phyloP scores from a whole-genome alignment of 1,140 invertebrate species.

The Diachasma alloeum region DNA sequence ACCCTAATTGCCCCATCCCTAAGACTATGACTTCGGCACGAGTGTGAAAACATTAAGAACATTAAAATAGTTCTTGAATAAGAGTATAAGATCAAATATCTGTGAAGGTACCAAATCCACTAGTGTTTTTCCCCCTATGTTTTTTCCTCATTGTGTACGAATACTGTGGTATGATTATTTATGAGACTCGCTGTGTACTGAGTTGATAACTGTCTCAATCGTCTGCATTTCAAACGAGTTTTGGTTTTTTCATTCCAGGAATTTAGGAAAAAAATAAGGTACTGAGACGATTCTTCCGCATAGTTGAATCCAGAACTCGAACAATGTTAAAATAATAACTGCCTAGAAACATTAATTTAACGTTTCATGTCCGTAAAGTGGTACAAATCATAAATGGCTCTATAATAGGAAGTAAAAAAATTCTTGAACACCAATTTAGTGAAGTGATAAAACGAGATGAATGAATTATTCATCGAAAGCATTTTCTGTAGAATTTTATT shows the following conservation, averaged over 20 bases:
- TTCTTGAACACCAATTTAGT: neutral
- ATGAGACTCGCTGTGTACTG: neutral
- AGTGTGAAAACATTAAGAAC: neutral
- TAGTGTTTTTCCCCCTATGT: neutral
- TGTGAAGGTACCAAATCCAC: neutral
- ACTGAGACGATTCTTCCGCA: neutral
- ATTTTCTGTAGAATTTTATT: no score
- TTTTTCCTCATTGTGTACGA: neutral
- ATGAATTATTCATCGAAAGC: neutral
- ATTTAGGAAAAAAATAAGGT: neutral
- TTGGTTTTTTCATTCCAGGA: neutral
- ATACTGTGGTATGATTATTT: neutral
- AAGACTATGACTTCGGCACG: neutral
- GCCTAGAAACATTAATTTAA: neutral
- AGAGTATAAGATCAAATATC: neutral
- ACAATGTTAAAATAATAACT: neutral
- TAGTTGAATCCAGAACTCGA: neutral
- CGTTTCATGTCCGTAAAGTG: neutral
- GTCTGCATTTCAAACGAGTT: neutral
- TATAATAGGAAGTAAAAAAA: neutral
- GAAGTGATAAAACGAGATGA: neutral
- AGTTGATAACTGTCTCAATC: neutral
- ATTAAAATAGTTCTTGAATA: neutral
- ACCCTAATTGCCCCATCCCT: neutral
- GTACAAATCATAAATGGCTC: conserved; percentile 2